Percentiles rank a stretch among this genome's conserved stretches.
phyloP scores from a whole-genome alignment of 2,888 invertebrate species.

The Marronus borbonicus region DNA sequence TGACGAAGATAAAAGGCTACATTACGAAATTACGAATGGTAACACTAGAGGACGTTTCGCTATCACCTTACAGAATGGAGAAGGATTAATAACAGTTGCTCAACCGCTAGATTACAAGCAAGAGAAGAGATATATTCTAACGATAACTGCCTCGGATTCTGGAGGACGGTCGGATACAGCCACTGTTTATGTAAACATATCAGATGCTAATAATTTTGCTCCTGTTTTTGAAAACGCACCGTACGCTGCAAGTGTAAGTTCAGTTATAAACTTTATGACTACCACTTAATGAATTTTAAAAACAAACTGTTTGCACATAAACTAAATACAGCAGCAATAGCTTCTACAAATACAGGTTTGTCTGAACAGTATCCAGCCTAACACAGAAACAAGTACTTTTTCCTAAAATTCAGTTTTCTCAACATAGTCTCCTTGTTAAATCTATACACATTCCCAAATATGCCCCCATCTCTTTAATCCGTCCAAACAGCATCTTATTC shows the following conservation, averaged over 20 bases:
- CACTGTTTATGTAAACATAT: constrained; percentile 92
- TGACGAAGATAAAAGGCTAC: constrained; percentile 86
- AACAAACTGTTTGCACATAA: too few relatives aligned
- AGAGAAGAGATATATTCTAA: constrained; percentile 89
- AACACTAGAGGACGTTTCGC: constrained; percentile 90
- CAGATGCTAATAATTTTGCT: constrained; percentile 95
- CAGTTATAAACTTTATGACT: too few relatives aligned
- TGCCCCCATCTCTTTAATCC: too few relatives aligned
- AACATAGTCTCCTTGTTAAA: too few relatives aligned
- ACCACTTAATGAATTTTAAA: too few relatives aligned
- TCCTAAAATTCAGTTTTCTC: too few relatives aligned
- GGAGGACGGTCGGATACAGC: constrained; percentile 92
- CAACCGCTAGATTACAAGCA: constrained; percentile 94
- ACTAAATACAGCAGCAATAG: too few relatives aligned
- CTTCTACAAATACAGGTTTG: too few relatives aligned
- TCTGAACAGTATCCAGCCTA: too few relatives aligned
- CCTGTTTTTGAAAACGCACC: constrained; percentile 96
- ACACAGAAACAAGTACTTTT: too few relatives aligned
- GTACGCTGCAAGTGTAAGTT: constrained; percentile 84
- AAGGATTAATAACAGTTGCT: constrained; percentile 89
- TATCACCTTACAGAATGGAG: constrained; percentile 91
- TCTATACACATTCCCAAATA: too few relatives aligned
- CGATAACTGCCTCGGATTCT: constrained; percentile 90
- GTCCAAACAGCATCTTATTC: too few relatives aligned
- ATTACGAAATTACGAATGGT: constrained; percentile 89